A percentile compares a stretch with the other conserved stretches of the same genome.
Conservation (phyloP, 2,113 vertebrate species). For the Willisornis vidua region DNA sequence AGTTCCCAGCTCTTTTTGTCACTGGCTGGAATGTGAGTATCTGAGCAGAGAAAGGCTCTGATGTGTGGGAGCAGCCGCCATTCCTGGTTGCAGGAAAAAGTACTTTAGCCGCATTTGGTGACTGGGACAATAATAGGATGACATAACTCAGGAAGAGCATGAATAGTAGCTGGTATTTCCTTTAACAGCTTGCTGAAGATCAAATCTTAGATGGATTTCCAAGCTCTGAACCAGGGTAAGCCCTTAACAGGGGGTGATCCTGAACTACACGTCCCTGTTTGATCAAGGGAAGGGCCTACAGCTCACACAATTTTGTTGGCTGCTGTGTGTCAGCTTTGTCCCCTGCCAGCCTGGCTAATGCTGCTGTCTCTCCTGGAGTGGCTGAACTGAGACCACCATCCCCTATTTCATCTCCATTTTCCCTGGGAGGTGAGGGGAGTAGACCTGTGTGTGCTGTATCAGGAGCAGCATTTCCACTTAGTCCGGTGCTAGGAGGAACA, state of each 20-base stretch:
- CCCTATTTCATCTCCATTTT: not conserved
- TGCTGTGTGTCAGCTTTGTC: not conserved
- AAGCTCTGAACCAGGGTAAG: not conserved
- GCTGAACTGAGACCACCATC: not conserved
- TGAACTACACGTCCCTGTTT: not conserved
- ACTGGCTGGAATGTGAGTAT: not conserved
- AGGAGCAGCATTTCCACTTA: not conserved
- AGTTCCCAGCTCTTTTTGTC: not conserved
- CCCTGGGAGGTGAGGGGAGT: not conserved
- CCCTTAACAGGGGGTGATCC: not conserved
- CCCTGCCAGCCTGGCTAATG: not conserved
- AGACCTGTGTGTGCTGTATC: not conserved
- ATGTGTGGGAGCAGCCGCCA: not conserved
- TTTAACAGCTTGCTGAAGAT: constrained; percentile 13
- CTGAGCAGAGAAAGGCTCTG: not conserved
- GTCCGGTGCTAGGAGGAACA: not conserved
- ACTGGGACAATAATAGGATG: constrained; percentile 38
- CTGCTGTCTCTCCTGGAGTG: not conserved
- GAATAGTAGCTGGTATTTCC: constrained; percentile 30
- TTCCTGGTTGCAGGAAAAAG: constrained; percentile 6
- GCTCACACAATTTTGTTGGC: not conserved
- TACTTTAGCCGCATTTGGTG: not conserved
- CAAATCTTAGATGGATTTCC: constrained; percentile 15
- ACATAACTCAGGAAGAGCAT: constrained; percentile 46
- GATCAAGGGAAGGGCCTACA: not conserved